Evolutionary conservation across 2,797 vertebrate species (phyloP).

Genomic region (Argyrosomus regius): DNA sequence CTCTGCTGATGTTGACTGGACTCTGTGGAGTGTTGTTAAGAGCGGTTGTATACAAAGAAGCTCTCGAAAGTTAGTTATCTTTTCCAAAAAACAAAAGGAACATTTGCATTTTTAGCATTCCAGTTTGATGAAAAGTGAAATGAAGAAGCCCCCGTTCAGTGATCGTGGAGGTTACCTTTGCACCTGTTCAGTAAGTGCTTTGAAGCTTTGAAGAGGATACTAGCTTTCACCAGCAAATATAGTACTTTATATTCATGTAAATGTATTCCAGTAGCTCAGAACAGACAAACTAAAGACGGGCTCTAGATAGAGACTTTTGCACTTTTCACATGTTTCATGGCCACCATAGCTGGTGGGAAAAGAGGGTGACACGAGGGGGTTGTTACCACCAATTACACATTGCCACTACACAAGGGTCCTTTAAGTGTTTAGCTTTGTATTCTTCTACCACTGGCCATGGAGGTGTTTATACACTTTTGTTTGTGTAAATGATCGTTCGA

Average conservation of each 20-base stretch:
- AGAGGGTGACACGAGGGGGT: too few species aligned
- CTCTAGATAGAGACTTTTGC: too few species aligned
- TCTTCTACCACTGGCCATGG: background rate
- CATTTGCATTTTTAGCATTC: background rate
- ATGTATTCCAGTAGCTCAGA: background rate
- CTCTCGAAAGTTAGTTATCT: background rate
- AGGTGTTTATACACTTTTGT: constrained; percentile 7
- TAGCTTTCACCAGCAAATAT: background rate
- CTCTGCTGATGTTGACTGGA: constrained; percentile 43
- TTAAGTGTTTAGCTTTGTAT: too few species aligned
- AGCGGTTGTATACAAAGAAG: background rate
- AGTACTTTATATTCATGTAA: background rate
- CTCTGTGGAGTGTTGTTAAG: constrained; percentile 14
- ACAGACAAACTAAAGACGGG: too few species aligned
- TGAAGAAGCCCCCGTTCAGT: background rate
- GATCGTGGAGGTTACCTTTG: background rate
- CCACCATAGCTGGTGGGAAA: too few species aligned
- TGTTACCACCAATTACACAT: too few species aligned
- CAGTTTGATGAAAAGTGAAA: background rate
- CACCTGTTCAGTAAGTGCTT: background rate
- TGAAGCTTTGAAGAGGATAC: too few species aligned
- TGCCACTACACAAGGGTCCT: too few species aligned
- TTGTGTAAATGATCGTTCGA: background rate
- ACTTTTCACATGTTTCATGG: too few species aligned
- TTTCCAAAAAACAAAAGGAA: background rate